These are phyloP conservation scores for Mormyrops boulengeri DNA, from an alignment of 2,797 vertebrate genomes.

Conservation along the genomic window DNA sequence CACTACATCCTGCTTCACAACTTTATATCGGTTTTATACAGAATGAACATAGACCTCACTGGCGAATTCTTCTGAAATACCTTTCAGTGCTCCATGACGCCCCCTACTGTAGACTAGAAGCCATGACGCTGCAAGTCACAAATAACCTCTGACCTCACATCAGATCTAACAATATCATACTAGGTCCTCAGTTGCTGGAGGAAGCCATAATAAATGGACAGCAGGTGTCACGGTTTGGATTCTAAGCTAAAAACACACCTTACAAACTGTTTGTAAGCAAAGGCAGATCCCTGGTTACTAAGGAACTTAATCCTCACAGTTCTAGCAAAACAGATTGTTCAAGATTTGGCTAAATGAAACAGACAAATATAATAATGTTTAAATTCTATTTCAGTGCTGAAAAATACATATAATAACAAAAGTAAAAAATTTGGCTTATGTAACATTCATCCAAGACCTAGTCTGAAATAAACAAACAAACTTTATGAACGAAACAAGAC, in stretches of 20 bases:
- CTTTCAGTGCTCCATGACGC: background rate
- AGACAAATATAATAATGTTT: background rate
- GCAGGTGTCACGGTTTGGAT: background rate
- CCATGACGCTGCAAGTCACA: background rate
- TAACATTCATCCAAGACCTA: background rate
- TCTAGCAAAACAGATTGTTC: background rate
- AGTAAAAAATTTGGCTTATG: background rate
- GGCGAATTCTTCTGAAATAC: background rate
- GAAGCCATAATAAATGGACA: background rate
- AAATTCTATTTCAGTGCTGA: background rate
- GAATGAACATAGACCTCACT: background rate
- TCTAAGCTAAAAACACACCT: background rate
- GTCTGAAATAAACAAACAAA: background rate
- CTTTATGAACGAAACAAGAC: background rate
- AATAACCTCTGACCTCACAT: background rate
- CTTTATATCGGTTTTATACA: background rate
- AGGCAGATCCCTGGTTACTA: background rate
- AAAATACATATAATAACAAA: background rate
- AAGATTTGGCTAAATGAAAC: background rate
- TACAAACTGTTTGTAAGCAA: background rate
- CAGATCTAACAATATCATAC: background rate
- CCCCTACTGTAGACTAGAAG: background rate
- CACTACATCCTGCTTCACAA: background rate
- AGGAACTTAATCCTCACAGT: background rate
- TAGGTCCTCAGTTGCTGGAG: background rate